Evolutionary conservation across 2,797 vertebrate species (phyloP), one percentile per base, ranked within the genome.

Genomic region (Notoglanidium macrostoma): DNA sequence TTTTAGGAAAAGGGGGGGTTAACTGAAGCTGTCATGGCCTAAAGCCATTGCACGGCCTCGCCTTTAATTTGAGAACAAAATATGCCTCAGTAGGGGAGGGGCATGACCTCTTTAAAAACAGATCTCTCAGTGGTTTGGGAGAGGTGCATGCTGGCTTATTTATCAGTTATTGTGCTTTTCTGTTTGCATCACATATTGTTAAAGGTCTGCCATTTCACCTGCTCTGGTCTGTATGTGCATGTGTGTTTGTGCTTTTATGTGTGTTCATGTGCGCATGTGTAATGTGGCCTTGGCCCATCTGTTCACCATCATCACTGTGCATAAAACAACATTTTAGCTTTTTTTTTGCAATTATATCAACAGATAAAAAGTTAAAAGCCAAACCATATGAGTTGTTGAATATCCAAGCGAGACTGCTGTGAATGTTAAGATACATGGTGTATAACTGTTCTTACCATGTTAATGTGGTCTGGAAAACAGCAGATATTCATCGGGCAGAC

Each of bases 361-460:
- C 40, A 59, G 40, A 7, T 35, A 23, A 59, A 83, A 40, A 40
- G 10, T n/a, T 49, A 83, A 83, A 65, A 67, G 7, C n/a, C 21
- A 46, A 65, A 63, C 35, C 40, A 83, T 68, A 84, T n/a, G 61
- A 29, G 51, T 14, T 46, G 5, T 55, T 76, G 78, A 87, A 55
- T 44, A 88, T 57, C 29, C 78, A 72, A 61, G 77, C 76, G 63
- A 67, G 76, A 54, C 77, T 61, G 4, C 14, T 14, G 23, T 81
- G 51, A 77, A 82, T 85, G 59, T 65, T 67, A n/a, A 12, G 29
- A 80, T 76, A 63, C 59, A 59, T 72, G 6, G 67, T 57, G 85
- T 85, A 72, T 32, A 40, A 46, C 6, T 72, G 82, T 85, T 85
- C 83, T 86, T 81, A 81, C 40, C 10, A 17, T 85, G 57, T 54